Evolutionary conservation across 2,888 invertebrate genomes (phyloP).

Genomic region (Ommatoiulus sabulosus): DNA sequence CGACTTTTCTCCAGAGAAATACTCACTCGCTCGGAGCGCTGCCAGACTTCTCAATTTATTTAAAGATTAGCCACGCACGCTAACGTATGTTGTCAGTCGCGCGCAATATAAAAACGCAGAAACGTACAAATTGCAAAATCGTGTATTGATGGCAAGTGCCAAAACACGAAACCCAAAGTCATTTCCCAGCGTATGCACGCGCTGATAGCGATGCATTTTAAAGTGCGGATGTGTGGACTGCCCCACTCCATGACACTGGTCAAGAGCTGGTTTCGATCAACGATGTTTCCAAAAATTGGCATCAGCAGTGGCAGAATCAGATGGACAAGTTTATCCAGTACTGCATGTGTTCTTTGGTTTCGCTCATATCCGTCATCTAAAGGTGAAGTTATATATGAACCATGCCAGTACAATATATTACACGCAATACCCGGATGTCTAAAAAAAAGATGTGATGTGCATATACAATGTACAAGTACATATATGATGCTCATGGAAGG

Average conservation of each 20-base stretch:
- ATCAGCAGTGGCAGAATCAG: not conserved
- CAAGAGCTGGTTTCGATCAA: not conserved
- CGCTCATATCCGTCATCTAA: not conserved
- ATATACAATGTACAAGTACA: too few species aligned
- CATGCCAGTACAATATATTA: too few species aligned
- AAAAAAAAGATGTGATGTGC: too few species aligned
- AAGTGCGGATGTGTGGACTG: conserved; percentile 25
- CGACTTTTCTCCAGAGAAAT: conserved; percentile 21
- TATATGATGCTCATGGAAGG: too few species aligned
- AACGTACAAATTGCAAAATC: conserved; percentile 23
- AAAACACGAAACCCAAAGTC: conserved; percentile 9
- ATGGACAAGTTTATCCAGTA: conserved; percentile 25
- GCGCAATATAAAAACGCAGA: not conserved
- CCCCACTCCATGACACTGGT: not conserved
- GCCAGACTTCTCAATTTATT: conserved; percentile 31
- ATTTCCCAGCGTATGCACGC: not conserved
- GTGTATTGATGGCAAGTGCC: conserved; percentile 21
- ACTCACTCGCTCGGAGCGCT: not conserved
- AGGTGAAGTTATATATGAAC: too few species aligned
- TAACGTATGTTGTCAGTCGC: conserved; percentile 38
- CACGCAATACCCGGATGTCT: too few species aligned
- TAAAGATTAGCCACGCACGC: conserved; percentile 30
- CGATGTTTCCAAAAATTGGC: not conserved
- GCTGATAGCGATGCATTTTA: not conserved
- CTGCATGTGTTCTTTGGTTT: not conserved